These are phyloP conservation scores for Yasuhikotakia modesta DNA, from an alignment of 2,797 vertebrate genomes.

Conservation along the genomic window DNA sequence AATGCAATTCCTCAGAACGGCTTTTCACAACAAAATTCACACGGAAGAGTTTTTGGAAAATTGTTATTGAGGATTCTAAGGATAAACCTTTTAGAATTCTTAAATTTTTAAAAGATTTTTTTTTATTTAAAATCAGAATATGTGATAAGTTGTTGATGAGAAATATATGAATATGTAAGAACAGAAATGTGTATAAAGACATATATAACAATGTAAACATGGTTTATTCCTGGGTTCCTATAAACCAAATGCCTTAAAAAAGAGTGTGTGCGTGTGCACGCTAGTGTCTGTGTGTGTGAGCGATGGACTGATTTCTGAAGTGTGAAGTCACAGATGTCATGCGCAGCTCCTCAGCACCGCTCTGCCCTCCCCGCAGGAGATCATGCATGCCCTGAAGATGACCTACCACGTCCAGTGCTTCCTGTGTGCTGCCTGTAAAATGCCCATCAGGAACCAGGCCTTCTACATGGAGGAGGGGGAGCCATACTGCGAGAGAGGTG, in stretches of 20 bases:
- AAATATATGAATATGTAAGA: no score
- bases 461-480: constrained; percentile 99
- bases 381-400: constrained; percentile 99
- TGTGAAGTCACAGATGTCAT: constrained; percentile 3
- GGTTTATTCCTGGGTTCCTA: no score
- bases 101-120: no score
- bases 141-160: no score
- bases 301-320: no score
- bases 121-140: no score
- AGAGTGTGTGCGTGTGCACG: no score
- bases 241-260: no score
- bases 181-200: no score
- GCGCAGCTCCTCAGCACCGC: not conserved
- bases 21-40: constrained; percentile 5
- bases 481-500: constrained; percentile 96
- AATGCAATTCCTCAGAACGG: not conserved
- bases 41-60: not conserved
- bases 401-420: constrained; percentile 98
- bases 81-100: not conserved
- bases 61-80: not conserved
- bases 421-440: constrained; percentile 92
- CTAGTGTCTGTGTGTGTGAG: no score
- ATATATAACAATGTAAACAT: no score
- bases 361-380: constrained; percentile 79
- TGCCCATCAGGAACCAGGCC: constrained; percentile 92